Evolutionary conservation across 2,113 vertebrate species (phyloP).

Genomic region (Ctenodactylus gundi): DNA sequence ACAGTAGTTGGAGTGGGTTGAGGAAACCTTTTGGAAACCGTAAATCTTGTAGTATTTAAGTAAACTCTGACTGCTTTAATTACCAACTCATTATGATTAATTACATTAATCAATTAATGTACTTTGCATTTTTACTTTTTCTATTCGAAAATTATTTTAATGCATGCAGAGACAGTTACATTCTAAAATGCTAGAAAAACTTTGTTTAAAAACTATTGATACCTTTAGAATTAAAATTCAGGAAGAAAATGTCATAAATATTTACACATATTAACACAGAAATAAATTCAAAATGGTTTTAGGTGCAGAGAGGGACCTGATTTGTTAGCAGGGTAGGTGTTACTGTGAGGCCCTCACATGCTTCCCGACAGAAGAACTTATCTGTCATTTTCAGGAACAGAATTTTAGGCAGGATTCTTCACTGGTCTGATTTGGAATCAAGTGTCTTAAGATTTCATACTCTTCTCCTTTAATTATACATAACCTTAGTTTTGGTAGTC

Average conservation of each 20-base stretch:
- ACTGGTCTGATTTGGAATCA: not conserved
- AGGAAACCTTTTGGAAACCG: not conserved
- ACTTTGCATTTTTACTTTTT: too few species aligned
- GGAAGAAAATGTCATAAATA: not conserved
- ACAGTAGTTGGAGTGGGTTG: not conserved
- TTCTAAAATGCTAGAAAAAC: not conserved
- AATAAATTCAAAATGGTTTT: slow-evolving; percentile 22
- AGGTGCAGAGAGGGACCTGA: not conserved
- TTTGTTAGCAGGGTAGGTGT: not conserved
- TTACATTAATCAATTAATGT: slow-evolving; percentile 15
- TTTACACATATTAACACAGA: not conserved
- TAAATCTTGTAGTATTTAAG: not conserved
- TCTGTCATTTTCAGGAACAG: not conserved
- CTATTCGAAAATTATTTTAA: slow-evolving; percentile 12
- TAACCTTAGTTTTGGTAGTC: not conserved
- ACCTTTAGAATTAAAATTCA: not conserved
- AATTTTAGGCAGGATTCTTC: slow-evolving; percentile 32
- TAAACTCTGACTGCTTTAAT: slow-evolving; percentile 7
- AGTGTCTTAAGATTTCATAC: slow-evolving; percentile 6
- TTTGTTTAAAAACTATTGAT: not conserved
- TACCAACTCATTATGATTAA: not conserved
- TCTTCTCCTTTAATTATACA: not conserved
- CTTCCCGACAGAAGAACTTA: not conserved
- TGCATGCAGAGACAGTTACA: not conserved
- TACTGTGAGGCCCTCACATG: not conserved